Evolutionary conservation across 2,113 vertebrate species (phyloP).

Genomic region (Zosterops hypoxanthus): DNA sequence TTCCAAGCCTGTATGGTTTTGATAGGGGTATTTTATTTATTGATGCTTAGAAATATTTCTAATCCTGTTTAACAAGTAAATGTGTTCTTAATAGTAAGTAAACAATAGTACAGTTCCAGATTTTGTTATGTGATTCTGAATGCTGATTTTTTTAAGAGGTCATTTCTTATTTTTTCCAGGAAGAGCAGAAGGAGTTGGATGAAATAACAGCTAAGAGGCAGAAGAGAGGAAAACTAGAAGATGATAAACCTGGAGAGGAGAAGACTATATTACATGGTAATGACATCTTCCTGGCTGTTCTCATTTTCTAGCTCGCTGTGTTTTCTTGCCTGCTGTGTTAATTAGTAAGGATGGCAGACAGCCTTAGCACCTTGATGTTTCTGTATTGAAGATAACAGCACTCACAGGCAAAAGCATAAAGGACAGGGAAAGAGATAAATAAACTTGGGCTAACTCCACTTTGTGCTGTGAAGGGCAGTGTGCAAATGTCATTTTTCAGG

Average conservation of each 20-base stretch:
- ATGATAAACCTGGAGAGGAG: slow-evolving; percentile 93
- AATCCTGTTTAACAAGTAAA: neutral
- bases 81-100: neutral
- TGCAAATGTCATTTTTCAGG: slow-evolving; percentile 20
- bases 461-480: neutral
- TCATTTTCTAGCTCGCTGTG: slow-evolving; percentile 17
- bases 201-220: slow-evolving; percentile 97
- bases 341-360: slow-evolving; percentile 41
- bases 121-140: neutral
- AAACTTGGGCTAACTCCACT: slow-evolving; percentile 11
- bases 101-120: neutral
- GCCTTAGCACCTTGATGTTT: slow-evolving; percentile 12
- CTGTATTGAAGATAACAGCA: neutral
- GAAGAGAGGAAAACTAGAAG: slow-evolving; percentile 94
- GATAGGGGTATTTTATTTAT: neutral
- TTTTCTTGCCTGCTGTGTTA: slow-evolving; percentile 40
- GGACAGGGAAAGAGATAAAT: neutral
- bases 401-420: neutral
- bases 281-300: slow-evolving; percentile 23
- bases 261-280: slow-evolving; percentile 97
- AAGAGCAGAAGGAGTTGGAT: slow-evolving; percentile 95
- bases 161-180: slow-evolving; percentile 74
- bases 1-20: neutral
- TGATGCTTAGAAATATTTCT: neutral
- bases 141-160: neutral